These are phyloP conservation scores for Tenthredo distinguenda DNA, from an alignment of 2,888 invertebrate genomes.

Conservation along the genomic window DNA sequence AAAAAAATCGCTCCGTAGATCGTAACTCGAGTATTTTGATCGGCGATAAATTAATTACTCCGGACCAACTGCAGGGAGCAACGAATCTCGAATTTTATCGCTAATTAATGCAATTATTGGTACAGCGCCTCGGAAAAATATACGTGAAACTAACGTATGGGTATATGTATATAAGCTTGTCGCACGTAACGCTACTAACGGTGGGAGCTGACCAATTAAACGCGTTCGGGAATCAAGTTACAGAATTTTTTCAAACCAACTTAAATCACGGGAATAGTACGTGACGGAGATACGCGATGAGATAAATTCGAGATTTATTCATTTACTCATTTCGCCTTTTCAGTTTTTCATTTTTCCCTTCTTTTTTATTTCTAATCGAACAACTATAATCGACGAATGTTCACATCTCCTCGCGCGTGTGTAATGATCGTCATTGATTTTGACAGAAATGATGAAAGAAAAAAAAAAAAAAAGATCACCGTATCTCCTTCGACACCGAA, in stretches of 20 bases:
- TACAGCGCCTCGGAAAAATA: not conserved
- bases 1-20: not conserved
- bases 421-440: not conserved
- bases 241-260: conserved; percentile 7
- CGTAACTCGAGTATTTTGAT: not conserved
- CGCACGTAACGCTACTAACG: conserved; percentile 4
- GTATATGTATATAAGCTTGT: not conserved
- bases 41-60: not conserved
- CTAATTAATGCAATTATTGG: conserved; percentile 43
- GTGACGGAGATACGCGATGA: conserved; percentile 34
- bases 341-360: not conserved
- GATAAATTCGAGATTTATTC: not conserved
- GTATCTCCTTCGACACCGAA: not conserved
- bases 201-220: conserved; percentile 48
- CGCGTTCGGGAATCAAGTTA: conserved; percentile 45
- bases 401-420: not conserved
- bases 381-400: not conserved
- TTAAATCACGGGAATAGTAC: conserved; percentile 44
- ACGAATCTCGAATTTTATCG: not conserved
- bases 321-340: not conserved
- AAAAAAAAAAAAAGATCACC: not conserved
- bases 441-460: not conserved
- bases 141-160: not conserved
- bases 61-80: not conserved
- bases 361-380: not conserved